Percentiles rank a stretch among this genome's conserved stretches.
These are phyloP conservation scores for Crotalus horridus DNA, from an alignment of 2,113 vertebrate species.

Conservation along the genomic window DNA sequence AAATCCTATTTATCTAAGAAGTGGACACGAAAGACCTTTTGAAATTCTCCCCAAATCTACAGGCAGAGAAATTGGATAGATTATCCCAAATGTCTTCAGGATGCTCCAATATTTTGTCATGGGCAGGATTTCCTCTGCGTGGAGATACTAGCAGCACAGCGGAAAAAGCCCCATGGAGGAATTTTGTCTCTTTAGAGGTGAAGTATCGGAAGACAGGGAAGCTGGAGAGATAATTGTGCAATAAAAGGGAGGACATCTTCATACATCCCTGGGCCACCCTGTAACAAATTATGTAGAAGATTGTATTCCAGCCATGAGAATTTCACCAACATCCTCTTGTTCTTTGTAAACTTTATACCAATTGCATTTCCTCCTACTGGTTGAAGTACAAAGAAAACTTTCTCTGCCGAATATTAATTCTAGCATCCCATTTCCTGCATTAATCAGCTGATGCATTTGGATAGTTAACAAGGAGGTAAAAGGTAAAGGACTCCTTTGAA, in stretches of 20 bases:
- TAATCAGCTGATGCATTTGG: background rate
- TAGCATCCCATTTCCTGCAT: background rate
- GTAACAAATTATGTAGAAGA: background rate
- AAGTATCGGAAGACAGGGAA: background rate
- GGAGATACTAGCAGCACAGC: background rate
- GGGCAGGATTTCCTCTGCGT: background rate
- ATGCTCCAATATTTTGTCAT: background rate
- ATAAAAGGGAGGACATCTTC: background rate
- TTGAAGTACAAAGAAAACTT: background rate
- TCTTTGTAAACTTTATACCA: background rate
- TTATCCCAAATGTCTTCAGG: background rate
- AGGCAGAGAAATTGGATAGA: background rate
- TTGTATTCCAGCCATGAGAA: background rate
- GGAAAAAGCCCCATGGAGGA: background rate
- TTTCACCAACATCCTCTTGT: background rate
- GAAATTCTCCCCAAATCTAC: background rate
- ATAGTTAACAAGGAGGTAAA: background rate
- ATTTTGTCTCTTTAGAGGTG: background rate
- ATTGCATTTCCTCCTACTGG: background rate
- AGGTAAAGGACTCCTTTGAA: background rate
- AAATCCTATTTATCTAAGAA: background rate
- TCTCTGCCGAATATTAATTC: background rate
- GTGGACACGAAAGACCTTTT: background rate
- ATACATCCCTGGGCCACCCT: background rate
- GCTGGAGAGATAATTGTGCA: background rate